These are phyloP conservation scores for Bhutanitis thaidina DNA, from an alignment of 2,888 invertebrate species.

Conservation along the genomic window DNA sequence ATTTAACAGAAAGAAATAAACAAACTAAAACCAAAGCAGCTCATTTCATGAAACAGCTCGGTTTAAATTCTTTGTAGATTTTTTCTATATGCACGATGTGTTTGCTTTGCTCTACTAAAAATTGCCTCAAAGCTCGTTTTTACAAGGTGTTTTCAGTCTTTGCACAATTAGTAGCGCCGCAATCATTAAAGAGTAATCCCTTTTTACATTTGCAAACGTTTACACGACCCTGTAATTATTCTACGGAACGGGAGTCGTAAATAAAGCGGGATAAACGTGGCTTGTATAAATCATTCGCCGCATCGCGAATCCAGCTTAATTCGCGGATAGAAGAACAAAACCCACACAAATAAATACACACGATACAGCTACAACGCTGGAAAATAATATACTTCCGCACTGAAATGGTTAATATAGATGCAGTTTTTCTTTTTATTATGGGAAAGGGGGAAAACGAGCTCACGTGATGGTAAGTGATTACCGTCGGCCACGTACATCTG, in stretches of 20 bases:
- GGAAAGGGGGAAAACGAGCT: too few relatives aligned
- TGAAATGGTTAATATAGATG: neutral
- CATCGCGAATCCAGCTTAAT: constrained; percentile 59
- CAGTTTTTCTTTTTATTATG: too few relatives aligned
- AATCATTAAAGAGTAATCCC: constrained; percentile 63
- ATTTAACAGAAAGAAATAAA: neutral
- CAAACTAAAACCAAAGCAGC: neutral
- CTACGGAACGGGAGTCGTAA: constrained; percentile 67
- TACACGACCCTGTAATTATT: constrained; percentile 71
- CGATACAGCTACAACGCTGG: constrained; percentile 40
- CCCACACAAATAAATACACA: constrained; percentile 69
- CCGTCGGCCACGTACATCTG: too few relatives aligned
- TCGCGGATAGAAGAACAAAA: constrained; percentile 76
- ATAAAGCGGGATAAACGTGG: constrained; percentile 73
- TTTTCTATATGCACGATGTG: neutral
- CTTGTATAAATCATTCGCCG: constrained; percentile 75
- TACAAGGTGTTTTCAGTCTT: constrained; percentile 36
- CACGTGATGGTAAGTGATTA: too few relatives aligned
- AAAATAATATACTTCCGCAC: constrained; percentile 31
- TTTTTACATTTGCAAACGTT: constrained; percentile 71
- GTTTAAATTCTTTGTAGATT: neutral
- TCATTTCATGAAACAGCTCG: constrained; percentile 3
- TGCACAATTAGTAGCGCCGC: constrained; percentile 51
- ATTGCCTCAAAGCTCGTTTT: constrained; percentile 1
- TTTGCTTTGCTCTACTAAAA: neutral